Base-by-base conservation (phyloP, 1,140 invertebrate genomes). In the Bombus sibiricus region DNA sequence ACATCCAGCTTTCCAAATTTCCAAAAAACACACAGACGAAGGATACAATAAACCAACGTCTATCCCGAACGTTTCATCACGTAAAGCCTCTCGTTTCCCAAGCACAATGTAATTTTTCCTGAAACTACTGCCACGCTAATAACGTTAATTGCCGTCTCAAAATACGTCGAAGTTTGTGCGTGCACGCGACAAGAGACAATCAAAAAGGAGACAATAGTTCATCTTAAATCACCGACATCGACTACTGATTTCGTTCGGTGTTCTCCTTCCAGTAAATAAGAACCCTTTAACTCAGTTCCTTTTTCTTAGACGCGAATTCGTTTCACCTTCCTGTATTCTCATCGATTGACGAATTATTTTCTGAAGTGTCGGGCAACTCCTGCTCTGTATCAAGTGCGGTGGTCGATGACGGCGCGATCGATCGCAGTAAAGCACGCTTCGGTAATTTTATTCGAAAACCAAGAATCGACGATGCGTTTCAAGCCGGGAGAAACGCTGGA, bases 341-440 rank as follows among this genome's bases (percentile, higher is more conserved):
- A 25, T 59, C 53, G 25, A 28, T 10, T 22, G 41, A 37, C 22
- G 84, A 88, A 88, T 81, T 81, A 73, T 88, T 89, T 85, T 79
- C 72, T 53, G 13, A 64, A 86, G 62, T 66, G 64, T 25, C 47
- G 10, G 15, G 13, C 3, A 47, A 34, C 57, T 34, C 1, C 2
- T 32, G 5, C 34, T 2, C 47, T 12, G 3, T 64, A 62, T 32
- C 59, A 32, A 25, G 28, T 59, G 4, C 59, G 34, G 34, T 72
- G 72, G 47, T 76, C 43, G 72, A 77, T 32, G 53, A 39, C 66
- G 28, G 1, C 53, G n/a, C 41, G 43, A 80, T 87, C 77, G 86
- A 88, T 81, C 43, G 66, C 34, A 8, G 25, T n/a, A 39, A 57
- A 79, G 25, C 41, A 73, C 83, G 75, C 59, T 47, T 32, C 41